A percentile compares a stretch with the other conserved stretches of the same genome.
Evolutionary conservation across 2,797 vertebrate genomes (phyloP).

Genomic region (Melanogrammus aeglefinus): DNA sequence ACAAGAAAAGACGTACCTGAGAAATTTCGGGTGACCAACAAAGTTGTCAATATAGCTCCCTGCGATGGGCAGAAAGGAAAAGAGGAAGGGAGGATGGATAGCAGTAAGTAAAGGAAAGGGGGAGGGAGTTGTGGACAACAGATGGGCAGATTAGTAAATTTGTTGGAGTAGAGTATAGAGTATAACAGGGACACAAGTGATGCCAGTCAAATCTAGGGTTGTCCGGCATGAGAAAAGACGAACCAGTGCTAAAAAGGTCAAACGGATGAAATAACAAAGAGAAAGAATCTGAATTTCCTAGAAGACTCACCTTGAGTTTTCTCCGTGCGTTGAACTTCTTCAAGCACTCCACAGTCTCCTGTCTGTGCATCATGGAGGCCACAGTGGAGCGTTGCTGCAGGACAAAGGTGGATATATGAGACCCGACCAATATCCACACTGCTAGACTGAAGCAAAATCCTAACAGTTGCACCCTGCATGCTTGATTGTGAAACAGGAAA

Average conservation of each 20-base stretch:
- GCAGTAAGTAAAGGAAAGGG: constrained; percentile 29
- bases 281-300: constrained; percentile 2
- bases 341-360: constrained; percentile 99
- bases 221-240: constrained; percentile 7
- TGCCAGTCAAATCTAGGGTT: constrained; percentile 13
- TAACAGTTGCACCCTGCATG: neutral
- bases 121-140: neutral
- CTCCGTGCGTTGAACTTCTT: constrained; percentile 99
- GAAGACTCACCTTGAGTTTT: constrained; percentile 88
- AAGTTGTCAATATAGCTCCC: constrained; percentile 98
- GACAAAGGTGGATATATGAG: constrained; percentile 25
- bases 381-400: constrained; percentile 95
- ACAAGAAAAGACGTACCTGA: constrained; percentile 84
- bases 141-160: constrained; percentile 5
- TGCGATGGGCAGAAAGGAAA: constrained; percentile 67
- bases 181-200: too few relatives aligned
- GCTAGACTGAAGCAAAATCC: neutral
- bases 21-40: constrained; percentile 99
- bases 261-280: constrained; percentile 17
- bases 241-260: neutral
- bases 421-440: constrained; percentile 27
- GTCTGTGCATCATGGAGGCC: constrained; percentile 99
- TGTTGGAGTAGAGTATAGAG: neutral
- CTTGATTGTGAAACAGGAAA: neutral
- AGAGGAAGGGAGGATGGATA: constrained; percentile 34